phyloP scores from a whole-genome alignment of 2,888 invertebrate genomes.

The Caenorhabditis sp. region DNA sequence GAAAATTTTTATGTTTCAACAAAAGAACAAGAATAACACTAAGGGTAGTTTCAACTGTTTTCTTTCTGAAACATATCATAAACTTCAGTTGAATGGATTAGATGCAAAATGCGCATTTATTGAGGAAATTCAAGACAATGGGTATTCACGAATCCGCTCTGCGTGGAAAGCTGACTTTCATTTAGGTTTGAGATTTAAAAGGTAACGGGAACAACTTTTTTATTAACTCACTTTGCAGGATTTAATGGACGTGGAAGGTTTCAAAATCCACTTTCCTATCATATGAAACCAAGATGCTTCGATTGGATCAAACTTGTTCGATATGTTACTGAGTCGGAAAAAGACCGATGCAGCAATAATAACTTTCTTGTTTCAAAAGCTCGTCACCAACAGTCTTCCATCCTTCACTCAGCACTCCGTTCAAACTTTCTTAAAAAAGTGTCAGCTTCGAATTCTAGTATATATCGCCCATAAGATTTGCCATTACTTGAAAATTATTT shows the following conservation, averaged over 20 bases:
- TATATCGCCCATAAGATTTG: conserved; percentile 12
- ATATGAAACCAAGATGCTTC: conserved; percentile 58
- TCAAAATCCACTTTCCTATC: conserved; percentile 62
- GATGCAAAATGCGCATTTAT: conserved; percentile 62
- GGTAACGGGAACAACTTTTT: no score
- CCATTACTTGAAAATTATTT: no score
- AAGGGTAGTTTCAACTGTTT: conserved; percentile 21
- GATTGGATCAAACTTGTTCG: conserved; percentile 68
- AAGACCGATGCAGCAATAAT: conserved; percentile 48
- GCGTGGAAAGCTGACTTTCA: conserved; percentile 58
- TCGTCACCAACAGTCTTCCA: conserved; percentile 10
- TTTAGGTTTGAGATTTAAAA: no score
- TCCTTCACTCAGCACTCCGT: conserved; percentile 12
- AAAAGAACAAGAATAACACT: conserved; percentile 53
- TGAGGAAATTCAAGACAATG: conserved; percentile 65
- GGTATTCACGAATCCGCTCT: conserved; percentile 64
- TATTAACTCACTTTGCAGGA: no score
- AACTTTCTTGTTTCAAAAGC: conserved; percentile 6
- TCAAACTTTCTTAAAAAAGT: conserved; percentile 42
- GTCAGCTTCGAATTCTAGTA: conserved; percentile 36
- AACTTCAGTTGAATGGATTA: conserved; percentile 58
- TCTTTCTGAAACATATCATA: not conserved
- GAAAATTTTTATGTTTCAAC: conserved; percentile 68
- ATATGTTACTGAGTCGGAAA: conserved; percentile 60
- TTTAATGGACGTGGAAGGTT: conserved; percentile 68